These are phyloP conservation scores for Sarcoramphus papa DNA, from an alignment of 2,797 vertebrate genomes.

Conservation along the genomic window DNA sequence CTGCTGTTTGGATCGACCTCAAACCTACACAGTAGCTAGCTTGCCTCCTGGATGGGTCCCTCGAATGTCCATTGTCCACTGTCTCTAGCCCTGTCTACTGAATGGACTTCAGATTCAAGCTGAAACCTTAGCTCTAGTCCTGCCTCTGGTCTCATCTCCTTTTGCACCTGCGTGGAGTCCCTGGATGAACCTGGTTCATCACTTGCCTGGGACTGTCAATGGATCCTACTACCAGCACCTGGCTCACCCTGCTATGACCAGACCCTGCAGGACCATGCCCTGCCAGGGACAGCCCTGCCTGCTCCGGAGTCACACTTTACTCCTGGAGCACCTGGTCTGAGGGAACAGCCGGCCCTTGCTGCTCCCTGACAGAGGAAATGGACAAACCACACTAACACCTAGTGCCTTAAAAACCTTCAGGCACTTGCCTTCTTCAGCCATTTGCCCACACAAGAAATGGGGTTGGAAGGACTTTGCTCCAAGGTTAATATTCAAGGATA, in stretches of 20 bases:
- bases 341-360: neutral
- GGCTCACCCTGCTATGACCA: neutral
- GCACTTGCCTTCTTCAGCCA: neutral
- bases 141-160: neutral
- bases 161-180: neutral
- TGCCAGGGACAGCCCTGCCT: neutral
- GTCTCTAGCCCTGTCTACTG: neutral
- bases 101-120: neutral
- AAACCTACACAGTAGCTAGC: neutral
- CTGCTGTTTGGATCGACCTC: neutral
- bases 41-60: neutral
- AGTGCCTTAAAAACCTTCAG: neutral
- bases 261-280: too few relatives aligned
- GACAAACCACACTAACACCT: neutral
- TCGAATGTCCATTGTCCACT: neutral
- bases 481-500: neutral
- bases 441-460: neutral
- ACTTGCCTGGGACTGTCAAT: neutral
- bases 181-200: neutral
- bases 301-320: neutral
- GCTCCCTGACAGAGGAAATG: neutral
- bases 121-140: neutral
- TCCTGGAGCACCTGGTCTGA: neutral
- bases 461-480: neutral
- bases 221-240: neutral